phyloP scores from a whole-genome alignment of 2,113 vertebrate genomes.

The Narcine bancroftii region DNA sequence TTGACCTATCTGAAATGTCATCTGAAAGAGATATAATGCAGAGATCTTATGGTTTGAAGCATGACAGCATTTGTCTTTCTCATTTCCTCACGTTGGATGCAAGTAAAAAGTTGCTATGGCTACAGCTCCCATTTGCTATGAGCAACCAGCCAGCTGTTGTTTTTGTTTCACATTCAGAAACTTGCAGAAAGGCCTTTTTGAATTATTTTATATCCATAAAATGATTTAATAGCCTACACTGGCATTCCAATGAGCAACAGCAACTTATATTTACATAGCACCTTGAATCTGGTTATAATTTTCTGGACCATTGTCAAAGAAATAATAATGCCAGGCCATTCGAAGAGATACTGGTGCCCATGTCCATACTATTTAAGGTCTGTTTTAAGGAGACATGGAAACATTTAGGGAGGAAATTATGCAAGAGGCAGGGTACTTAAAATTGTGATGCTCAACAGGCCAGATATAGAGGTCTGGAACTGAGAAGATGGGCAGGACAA shows the following conservation, averaged over 20 bases:
- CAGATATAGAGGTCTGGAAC: no score
- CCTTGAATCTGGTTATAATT: no score
- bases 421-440: no score
- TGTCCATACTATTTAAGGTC: no score
- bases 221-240: background rate
- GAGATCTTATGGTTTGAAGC: constrained; percentile 15
- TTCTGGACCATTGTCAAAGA: no score
- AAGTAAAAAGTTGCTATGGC: constrained; percentile 14
- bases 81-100: background rate
- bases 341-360: no score
- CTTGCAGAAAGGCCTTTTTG: background rate
- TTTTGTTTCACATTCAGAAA: background rate
- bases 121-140: background rate
- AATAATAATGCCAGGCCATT: no score
- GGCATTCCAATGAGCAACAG: background rate
- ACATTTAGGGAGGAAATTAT: no score
- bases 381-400: no score
- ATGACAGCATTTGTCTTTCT: background rate
- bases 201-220: background rate
- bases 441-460: no score
- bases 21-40: background rate
- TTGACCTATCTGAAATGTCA: background rate
- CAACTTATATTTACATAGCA: no score
- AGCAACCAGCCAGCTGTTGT: constrained; percentile 6
- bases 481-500: no score